Evolutionary conservation across 1,140 invertebrate species (phyloP).

Genomic region (Goniozus legneri): DNA sequence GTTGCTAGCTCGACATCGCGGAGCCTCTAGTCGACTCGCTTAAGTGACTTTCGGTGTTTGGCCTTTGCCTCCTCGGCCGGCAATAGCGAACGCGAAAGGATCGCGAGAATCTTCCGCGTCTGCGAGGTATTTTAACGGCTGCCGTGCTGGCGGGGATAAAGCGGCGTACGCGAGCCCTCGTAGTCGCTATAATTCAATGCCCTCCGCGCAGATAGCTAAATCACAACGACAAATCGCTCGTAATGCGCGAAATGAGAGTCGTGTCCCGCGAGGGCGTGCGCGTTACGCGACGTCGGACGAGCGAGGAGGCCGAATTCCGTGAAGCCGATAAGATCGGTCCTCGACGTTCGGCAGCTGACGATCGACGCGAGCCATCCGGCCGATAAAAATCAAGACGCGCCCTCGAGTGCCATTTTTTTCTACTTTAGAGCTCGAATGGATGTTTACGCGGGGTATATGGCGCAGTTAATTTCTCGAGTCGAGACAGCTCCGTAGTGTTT

Average conservation of each 20-base stretch:
- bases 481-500: no score
- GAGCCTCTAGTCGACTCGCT: slow-evolving; percentile 33
- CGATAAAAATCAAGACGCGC: no score
- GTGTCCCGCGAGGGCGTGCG: slow-evolving; percentile 7
- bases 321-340: no score
- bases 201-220: slow-evolving; percentile 41
- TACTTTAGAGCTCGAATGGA: no score
- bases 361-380: no score
- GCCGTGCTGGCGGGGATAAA: no score
- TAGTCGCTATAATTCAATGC: slow-evolving; percentile 38
- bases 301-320: no score
- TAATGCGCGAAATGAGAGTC: slow-evolving; percentile 30
- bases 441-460: no score
- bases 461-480: no score
- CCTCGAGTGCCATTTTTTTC: no score
- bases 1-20: no score
- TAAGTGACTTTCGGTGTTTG: slow-evolving; percentile 54
- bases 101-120: slow-evolving; percentile 29
- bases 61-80: slow-evolving; percentile 19
- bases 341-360: no score
- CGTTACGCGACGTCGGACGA: slow-evolving; percentile 3
- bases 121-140: slow-evolving; percentile 5
- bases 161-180: slow-evolving; percentile 6
- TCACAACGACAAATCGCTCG: slow-evolving; percentile 37
- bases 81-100: slow-evolving; percentile 7